Base-by-base conservation (phyloP, 1,140 invertebrate species). In the Diabrotica virgifera region DNA sequence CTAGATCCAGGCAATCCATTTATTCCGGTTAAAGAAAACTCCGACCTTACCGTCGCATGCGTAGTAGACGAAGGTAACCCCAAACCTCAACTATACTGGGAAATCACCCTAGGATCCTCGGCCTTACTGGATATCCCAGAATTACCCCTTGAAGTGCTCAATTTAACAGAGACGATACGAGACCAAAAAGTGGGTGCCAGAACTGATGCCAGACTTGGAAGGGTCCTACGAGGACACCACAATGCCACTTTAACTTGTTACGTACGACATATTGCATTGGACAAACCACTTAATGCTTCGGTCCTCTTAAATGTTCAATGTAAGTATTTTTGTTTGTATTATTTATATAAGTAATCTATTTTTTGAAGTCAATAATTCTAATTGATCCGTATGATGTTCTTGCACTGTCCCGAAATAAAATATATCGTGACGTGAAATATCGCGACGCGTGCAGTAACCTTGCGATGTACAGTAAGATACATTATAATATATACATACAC, bases 21-120 rank as follows among this genome's bases (percentile, higher is more conserved):
- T 80, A 87, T 93, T 68, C 90, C 90, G 0, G 90, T 92, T 8
- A 86, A 90, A 72, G 91, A 93, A 78, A 90, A 90, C 72, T 88
- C 88, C 10, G 89, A 90, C 71, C 80, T 94, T 37, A 88, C 86
- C 52, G 84, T 95, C 58, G 85, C 90, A 67, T 95, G 93, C 75
- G 87, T 92, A 5, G 90, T 89, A 59, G 91, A 93, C 79, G 90
- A 91, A 68, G 91, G 91, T 2, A 90, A 91, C 67, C 91, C 92
- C 0, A 84, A 89, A 2, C 90, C 91, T 6, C 83, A 86, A 46
- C 81, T 90, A 70, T 84, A 84, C 50, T 92, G 88, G 90, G 85
- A 89, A 64, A 84, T 92, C 69, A 77, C 85, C 50, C 81, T 89
- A 59, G 85, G 74, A 14, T 83, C 81, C 52, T 79, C 81, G 69